A percentile compares a stretch with the other conserved stretches of the same genome.
phyloP scores from a whole-genome alignment of 2,113 vertebrate genomes.

The Gallinago paraguaiae region DNA sequence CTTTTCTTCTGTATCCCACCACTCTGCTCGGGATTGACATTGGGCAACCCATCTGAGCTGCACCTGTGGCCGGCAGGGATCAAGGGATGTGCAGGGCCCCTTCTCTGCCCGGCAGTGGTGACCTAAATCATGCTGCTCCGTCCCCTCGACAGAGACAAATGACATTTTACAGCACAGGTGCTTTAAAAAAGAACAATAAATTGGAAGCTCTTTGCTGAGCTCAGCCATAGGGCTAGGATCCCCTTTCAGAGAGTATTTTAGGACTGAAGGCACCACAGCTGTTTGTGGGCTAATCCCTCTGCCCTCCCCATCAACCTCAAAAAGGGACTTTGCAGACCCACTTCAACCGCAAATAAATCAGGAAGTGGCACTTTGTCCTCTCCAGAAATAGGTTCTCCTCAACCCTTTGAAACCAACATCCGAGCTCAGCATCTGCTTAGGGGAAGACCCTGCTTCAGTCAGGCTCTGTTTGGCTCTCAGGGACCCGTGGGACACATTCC shows the following conservation, averaged over 20 bases:
- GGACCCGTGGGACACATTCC: rapidly evolving
- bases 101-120: not conserved
- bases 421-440: not conserved
- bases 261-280: constrained; percentile 47
- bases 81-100: not conserved
- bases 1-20: not conserved
- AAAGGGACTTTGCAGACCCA: not conserved
- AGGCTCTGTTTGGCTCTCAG: not conserved
- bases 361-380: not conserved
- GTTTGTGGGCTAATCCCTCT: constrained; percentile 34
- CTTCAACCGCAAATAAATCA: not conserved
- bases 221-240: not conserved
- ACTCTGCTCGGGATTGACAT: rapidly evolving
- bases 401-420: not conserved
- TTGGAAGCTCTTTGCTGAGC: not conserved
- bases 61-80: not conserved
- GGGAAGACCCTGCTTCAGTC: rapidly evolving
- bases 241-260: constrained; percentile 57
- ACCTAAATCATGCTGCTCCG: not conserved
- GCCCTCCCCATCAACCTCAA: not conserved
- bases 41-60: rapidly evolving
- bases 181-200: not conserved
- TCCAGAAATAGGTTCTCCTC: not conserved
- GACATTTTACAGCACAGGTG: constrained; percentile 16
- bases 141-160: not conserved